Conservation (phyloP, 64 coral and sea anemone genomes). For the Montipora foliosa region DNA sequence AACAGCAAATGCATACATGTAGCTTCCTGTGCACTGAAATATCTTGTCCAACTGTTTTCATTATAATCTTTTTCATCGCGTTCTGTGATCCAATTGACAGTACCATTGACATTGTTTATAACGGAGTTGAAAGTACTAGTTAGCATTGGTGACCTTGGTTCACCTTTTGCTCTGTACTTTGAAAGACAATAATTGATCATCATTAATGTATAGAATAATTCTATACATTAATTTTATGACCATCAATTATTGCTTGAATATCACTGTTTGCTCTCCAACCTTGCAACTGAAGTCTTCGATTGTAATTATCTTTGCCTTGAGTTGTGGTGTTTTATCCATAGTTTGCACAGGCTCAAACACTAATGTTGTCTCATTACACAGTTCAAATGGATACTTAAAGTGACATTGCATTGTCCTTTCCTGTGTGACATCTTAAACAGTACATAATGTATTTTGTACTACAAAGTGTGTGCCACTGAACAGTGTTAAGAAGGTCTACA, state of each 20-base stretch:
- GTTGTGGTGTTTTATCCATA: conserved; percentile 62
- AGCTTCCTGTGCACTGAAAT: conserved; percentile 39
- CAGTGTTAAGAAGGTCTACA: no score
- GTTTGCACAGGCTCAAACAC: conserved; percentile 41
- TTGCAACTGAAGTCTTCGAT: conserved; percentile 51
- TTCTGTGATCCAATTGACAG: neutral
- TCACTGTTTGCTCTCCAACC: conserved; percentile 24
- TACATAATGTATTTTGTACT: neutral
- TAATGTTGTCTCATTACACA: conserved; percentile 36
- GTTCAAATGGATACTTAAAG: conserved; percentile 65
- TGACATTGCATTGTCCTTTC: conserved; percentile 29
- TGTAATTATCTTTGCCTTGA: conserved; percentile 66
- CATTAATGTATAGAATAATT: conserved; percentile 54
- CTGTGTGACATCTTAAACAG: conserved; percentile 2
- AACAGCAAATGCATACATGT: conserved; percentile 11
- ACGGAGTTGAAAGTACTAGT: neutral
- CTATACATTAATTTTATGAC: neutral
- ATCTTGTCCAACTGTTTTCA: conserved; percentile 37
- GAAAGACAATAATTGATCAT: conserved; percentile 39
- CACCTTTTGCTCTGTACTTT: conserved; percentile 31
- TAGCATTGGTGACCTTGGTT: conserved; percentile 54
- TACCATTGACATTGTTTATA: conserved; percentile 17
- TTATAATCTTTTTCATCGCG: conserved; percentile 23
- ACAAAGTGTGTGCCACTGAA: no score
- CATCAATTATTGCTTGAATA: conserved; percentile 36